Percentiles rank a stretch among this genome's conserved stretches.
Evolutionary conservation across 2,797 vertebrate genomes (phyloP).

Genomic region (Spondyliosoma cantharus): DNA sequence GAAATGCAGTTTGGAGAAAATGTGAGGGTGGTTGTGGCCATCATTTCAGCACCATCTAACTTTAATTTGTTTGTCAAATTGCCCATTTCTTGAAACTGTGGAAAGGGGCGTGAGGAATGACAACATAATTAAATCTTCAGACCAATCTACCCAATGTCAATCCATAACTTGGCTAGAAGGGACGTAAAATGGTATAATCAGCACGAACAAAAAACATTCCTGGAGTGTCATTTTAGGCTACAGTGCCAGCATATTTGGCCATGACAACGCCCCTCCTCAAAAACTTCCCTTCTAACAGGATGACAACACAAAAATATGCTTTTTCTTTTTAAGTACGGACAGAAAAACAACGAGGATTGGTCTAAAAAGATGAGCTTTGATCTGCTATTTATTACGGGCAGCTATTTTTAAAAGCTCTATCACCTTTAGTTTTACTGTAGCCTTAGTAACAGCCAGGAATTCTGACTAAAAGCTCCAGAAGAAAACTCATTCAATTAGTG

Average conservation of each 20-base stretch:
- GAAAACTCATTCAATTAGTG: neutral
- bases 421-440: constrained; percentile 27
- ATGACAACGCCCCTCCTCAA: neutral
- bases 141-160: constrained; percentile 12
- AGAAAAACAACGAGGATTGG: neutral
- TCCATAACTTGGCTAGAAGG: neutral
- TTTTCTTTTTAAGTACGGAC: neutral
- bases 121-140: constrained; percentile 32
- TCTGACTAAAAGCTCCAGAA: constrained; percentile 8
- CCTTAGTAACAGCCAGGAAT: neutral
- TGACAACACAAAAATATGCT: constrained; percentile 5
- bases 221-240: neutral
- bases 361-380: constrained; percentile 1
- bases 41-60: constrained; percentile 29
- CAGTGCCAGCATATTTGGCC: neutral
- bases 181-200: neutral
- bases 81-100: constrained; percentile 20
- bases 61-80: constrained; percentile 41
- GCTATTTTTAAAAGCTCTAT: constrained; percentile 4
- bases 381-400: constrained; percentile 7
- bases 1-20: constrained; percentile 35
- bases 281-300: constrained; percentile 1
- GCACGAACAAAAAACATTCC: neutral
- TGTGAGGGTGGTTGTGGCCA: constrained; percentile 30
- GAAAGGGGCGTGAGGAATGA: constrained; percentile 19